A percentile compares a stretch with the other conserved stretches of the same genome.
phyloP scores from a whole-genome alignment of 1,140 invertebrate genomes.

The Eumaeus atala region DNA sequence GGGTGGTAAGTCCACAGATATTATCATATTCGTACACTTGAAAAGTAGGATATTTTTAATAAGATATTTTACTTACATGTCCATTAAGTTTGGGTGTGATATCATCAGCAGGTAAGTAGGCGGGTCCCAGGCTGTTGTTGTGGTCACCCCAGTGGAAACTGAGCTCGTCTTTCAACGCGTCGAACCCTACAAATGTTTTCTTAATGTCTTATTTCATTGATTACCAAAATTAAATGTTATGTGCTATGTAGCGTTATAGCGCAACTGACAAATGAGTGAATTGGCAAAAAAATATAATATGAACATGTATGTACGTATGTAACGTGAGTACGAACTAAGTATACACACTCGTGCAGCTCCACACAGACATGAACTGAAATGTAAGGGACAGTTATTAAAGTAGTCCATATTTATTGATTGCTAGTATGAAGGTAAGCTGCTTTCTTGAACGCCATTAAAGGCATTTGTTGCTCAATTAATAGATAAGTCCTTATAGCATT shows the following conservation, averaged over 20 bases:
- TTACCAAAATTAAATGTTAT: not conserved
- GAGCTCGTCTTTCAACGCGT: constrained; percentile 67
- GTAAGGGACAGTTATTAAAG: constrained; percentile 1
- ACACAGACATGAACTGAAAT: not conserved
- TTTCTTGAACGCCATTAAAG: constrained; percentile 1
- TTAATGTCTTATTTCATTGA: too few relatives aligned
- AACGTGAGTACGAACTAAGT: not conserved
- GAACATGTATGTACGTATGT: not conserved
- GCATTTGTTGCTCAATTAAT: too few relatives aligned
- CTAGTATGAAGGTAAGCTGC: not conserved
- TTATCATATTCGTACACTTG: too few relatives aligned
- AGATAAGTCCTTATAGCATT: too few relatives aligned
- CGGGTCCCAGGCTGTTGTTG: constrained; percentile 51
- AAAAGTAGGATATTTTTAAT: too few relatives aligned
- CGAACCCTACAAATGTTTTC: constrained; percentile 48
- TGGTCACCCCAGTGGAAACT: constrained; percentile 70
- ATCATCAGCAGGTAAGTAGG: constrained; percentile 36
- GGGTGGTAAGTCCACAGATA: too few relatives aligned
- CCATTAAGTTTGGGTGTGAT: constrained; percentile 48
- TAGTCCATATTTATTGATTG: not conserved
- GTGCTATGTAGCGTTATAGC: constrained; percentile 8
- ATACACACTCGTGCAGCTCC: not conserved
- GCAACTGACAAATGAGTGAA: constrained; percentile 8
- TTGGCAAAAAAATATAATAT: not conserved
- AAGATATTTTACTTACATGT: constrained; percentile 46